A percentile compares a stretch with the other conserved stretches of the same genome.
Conservation (phyloP, 2,113 vertebrate genomes). For the Pristiophorus japonicus region DNA sequence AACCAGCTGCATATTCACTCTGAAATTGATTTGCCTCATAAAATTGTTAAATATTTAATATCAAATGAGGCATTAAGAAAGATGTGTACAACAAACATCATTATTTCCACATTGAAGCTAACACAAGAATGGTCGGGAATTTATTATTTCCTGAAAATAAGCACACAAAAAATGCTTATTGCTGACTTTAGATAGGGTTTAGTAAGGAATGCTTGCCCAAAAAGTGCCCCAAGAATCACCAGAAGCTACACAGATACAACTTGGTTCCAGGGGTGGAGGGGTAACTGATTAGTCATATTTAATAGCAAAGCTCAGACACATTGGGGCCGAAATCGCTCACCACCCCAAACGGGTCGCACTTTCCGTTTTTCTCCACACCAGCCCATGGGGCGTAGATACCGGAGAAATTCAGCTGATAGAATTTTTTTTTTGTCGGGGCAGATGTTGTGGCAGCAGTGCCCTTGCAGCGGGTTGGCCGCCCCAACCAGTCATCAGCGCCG, state of each 20-base stretch:
- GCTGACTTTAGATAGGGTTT: not conserved
- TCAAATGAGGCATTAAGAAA: not conserved
- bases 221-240: not conserved
- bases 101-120: too few species aligned
- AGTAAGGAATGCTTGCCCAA: not conserved
- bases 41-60: not conserved
- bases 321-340: too few species aligned
- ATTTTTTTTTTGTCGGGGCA: too few species aligned
- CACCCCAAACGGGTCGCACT: too few species aligned
- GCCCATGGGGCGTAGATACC: too few species aligned
- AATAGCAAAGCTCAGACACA: not conserved
- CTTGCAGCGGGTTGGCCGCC: too few species aligned
- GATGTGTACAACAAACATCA: not conserved
- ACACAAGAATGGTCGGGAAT: not conserved
- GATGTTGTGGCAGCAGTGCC: too few species aligned
- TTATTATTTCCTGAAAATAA: not conserved
- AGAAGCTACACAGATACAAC: not conserved
- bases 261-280: too few species aligned
- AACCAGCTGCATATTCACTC: not conserved
- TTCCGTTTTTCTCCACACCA: too few species aligned
- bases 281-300: not conserved
- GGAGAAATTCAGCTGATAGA: too few species aligned
- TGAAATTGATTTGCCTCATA: not conserved
- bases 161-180: not conserved
- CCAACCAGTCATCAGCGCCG: too few species aligned